Base-by-base conservation (phyloP, 2,113 vertebrate genomes). In the Odontophorus gujanensis region DNA sequence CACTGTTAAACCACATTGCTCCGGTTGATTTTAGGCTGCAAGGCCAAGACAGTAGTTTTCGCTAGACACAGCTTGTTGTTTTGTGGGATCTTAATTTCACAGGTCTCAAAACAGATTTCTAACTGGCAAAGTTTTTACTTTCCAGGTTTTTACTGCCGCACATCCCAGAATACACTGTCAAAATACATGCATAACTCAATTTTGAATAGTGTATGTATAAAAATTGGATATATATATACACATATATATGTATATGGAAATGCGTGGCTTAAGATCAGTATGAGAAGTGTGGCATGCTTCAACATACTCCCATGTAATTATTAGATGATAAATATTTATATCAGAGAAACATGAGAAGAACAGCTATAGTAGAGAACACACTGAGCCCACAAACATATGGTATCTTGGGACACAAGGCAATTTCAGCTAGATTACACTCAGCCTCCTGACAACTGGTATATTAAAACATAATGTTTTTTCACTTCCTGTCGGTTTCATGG, bases 381-480 rank as follows among this genome's bases (percentile, higher is more conserved):
- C 0, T 5, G 7, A 71, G 21, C 19, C 55, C 69, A 50, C 45
- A 71, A 12, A 88, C 6, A 62, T 11, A 45, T 0, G 0, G 12
- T 43, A 81, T 18, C 9, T 38, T 55, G 34, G 81, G 28, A 55
- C 25, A 24, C 12, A 63, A 21, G 74, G 4, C 57, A 30, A 71
- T 68, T 92, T 40, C 53, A 87, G 10, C 7, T 40, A 53, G 26
- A 69, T 66, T 57, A 28, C 59, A 73, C 53, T 58, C 48, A 40
- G 30, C 13, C 21, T 50, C 50, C 69, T 76, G 30, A 68, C 18
- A 79, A 69, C 30, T 36, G 14, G 19, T 30, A 30, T 11, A n/a
- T 45, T 58, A 69, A 53, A 68, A 67, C 9, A 36, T 10, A 90
- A 50, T 6, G 16, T 42, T 75, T 61, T 17, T 68, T 85, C 48